These are phyloP conservation scores for Drosophila mojavensis DNA, from an alignment of 1,140 invertebrate genomes.

Conservation along the genomic window DNA sequence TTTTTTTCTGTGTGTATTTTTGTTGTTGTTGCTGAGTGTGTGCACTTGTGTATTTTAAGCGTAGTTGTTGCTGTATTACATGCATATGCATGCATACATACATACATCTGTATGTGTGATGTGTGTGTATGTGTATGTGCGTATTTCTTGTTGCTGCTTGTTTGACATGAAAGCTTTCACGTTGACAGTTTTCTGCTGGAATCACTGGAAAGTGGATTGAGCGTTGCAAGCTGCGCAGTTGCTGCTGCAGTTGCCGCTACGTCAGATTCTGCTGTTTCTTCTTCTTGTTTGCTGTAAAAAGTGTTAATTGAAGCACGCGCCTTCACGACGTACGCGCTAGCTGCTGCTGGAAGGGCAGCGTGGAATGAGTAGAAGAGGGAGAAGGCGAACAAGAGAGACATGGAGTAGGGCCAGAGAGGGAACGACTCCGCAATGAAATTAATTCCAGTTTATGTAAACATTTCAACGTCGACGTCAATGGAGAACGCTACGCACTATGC, in stretches of 20 bases:
- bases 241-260: constrained; percentile 17
- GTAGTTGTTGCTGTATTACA: constrained; percentile 11
- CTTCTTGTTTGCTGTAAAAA: constrained; percentile 37
- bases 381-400: neutral
- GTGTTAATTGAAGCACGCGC: constrained; percentile 79
- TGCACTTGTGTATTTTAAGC: constrained; percentile 25
- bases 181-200: constrained; percentile 31
- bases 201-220: constrained; percentile 15
- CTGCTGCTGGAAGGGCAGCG: neutral
- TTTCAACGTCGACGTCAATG: constrained; percentile 55
- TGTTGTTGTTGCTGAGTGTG: constrained; percentile 23
- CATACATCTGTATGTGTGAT: neutral
- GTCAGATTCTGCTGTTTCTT: neutral
- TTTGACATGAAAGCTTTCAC: constrained; percentile 42
- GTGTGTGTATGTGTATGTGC: constrained; percentile 1
- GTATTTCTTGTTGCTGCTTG: constrained; percentile 30
- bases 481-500: constrained; percentile 52
- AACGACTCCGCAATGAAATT: constrained; percentile 52
- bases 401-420: neutral
- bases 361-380: neutral
- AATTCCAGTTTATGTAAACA: constrained; percentile 78
- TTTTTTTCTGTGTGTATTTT: constrained; percentile 22
- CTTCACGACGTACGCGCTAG: constrained; percentile 16
- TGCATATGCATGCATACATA: neutral
- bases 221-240: constrained; percentile 45